These are phyloP conservation scores for Nylanderia fulva DNA, from an alignment of 1,140 invertebrate genomes.

Conservation along the genomic window DNA sequence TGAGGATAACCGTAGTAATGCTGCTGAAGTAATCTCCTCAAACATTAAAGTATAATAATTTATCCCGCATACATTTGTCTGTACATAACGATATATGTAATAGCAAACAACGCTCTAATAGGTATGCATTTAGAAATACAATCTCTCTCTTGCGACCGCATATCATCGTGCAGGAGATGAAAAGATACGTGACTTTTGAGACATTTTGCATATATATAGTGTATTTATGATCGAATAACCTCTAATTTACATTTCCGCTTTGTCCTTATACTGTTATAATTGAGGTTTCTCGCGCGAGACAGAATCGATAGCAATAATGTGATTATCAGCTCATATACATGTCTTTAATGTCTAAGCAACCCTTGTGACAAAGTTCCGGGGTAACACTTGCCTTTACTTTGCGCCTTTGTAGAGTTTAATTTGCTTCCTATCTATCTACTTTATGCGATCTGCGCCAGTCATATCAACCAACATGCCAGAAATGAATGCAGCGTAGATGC, in stretches of 20 bases:
- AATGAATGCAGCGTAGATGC: constrained; percentile 70
- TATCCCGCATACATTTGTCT: neutral
- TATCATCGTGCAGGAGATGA: neutral
- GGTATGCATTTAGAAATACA: neutral
- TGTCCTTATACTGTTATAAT: neutral
- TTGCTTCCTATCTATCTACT: constrained; percentile 41
- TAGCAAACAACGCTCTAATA: neutral
- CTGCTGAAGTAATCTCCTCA: neutral
- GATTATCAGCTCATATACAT: neutral
- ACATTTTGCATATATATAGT: neutral
- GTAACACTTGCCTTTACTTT: constrained; percentile 10
- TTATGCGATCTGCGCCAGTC: constrained; percentile 45
- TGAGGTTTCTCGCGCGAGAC: neutral
- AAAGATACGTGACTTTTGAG: neutral
- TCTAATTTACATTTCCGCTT: neutral
- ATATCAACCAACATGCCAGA: constrained; percentile 58
- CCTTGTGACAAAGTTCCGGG: neutral
- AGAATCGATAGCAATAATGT: constrained; percentile 16
- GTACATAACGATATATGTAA: neutral
- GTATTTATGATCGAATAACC: neutral
- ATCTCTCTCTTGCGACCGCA: neutral
- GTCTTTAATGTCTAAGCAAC: constrained; percentile 40
- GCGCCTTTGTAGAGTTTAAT: constrained; percentile 42
- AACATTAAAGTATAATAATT: constrained; percentile 2
- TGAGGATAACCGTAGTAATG: neutral